These are phyloP conservation scores for Papilio gigon DNA, from an alignment of 2,888 invertebrate species.

Conservation along the genomic window DNA sequence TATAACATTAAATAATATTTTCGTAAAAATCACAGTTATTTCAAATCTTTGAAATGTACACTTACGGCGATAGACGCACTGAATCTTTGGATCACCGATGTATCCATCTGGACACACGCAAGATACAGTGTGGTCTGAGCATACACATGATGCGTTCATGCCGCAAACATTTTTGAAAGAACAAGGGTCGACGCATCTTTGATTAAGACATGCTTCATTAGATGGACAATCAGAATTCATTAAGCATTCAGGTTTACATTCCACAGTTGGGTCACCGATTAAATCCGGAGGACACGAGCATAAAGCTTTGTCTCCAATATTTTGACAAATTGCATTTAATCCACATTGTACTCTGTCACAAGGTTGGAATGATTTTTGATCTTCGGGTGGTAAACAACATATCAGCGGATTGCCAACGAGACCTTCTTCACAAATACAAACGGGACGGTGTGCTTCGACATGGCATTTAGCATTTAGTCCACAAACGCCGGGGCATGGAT, in stretches of 20 bases:
- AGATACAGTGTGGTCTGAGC: slow-evolving; percentile 91
- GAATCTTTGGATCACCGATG: slow-evolving; percentile 90
- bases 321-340: slow-evolving; percentile 89
- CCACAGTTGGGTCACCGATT: slow-evolving; percentile 89
- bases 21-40: slow-evolving; percentile 29
- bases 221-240: slow-evolving; percentile 91
- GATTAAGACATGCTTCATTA: slow-evolving; percentile 88
- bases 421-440: slow-evolving; percentile 88
- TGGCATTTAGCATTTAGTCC: slow-evolving; percentile 88
- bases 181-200: slow-evolving; percentile 89
- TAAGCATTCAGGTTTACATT: slow-evolving; percentile 90
- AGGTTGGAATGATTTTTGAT: slow-evolving; percentile 83
- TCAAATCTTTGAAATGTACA: slow-evolving; percentile 44
- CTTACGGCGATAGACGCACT: slow-evolving; percentile 84
- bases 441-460: slow-evolving; percentile 90
- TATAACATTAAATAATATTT: background rate
- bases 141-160: slow-evolving; percentile 89
- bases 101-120: slow-evolving; percentile 90
- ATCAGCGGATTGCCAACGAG: slow-evolving; percentile 90
- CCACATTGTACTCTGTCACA: slow-evolving; percentile 91
- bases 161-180: slow-evolving; percentile 87
- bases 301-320: slow-evolving; percentile 85
- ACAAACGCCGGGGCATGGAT: slow-evolving; percentile 92
- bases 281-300: slow-evolving; percentile 90
- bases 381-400: slow-evolving; percentile 85